phyloP scores from a whole-genome alignment of 1,140 invertebrate species.

The Orussus abietinus region DNA sequence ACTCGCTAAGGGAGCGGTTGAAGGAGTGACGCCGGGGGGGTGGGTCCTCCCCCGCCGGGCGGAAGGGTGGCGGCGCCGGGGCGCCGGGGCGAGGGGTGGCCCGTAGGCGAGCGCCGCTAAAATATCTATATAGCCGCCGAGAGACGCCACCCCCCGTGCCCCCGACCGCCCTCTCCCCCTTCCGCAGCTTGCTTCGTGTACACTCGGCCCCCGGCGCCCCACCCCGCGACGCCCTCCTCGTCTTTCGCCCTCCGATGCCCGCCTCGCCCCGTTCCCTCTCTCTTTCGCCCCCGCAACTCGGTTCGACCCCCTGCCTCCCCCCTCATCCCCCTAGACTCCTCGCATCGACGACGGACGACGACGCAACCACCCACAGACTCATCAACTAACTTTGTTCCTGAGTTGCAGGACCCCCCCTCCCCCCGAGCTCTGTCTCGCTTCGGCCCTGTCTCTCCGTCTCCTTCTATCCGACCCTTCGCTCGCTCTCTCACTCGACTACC shows the following conservation, averaged over 20 bases:
- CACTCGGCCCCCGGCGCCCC: not conserved
- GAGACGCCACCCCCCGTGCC: not conserved
- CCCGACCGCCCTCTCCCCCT: constrained; percentile 11
- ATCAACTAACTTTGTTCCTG: constrained; percentile 51
- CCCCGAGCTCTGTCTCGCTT: constrained; percentile 17
- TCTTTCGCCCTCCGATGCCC: constrained; percentile 10
- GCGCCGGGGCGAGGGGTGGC: not conserved
- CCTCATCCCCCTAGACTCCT: not conserved
- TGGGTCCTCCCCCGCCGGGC: constrained; percentile 13
- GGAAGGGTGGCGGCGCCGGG: constrained; percentile 17
- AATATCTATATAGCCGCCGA: constrained; percentile 27
- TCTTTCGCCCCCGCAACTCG: constrained; percentile 11
- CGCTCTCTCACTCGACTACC: too few species aligned
- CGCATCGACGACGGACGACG: constrained; percentile 12
- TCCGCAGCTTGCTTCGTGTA: constrained; percentile 7
- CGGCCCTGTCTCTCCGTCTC: constrained; percentile 8
- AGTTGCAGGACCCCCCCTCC: constrained; percentile 41
- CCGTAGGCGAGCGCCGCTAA: constrained; percentile 21
- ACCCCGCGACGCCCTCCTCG: not conserved
- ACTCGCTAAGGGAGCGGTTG: constrained; percentile 45
- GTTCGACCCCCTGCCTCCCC: constrained; percentile 14
- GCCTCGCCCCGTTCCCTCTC: constrained; percentile 11
- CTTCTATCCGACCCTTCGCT: too few species aligned
- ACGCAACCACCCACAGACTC: constrained; percentile 48
- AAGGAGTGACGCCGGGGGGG: constrained; percentile 39